Conservation (phyloP, 2,797 vertebrate species). For the Artibeus jamaicensis region DNA sequence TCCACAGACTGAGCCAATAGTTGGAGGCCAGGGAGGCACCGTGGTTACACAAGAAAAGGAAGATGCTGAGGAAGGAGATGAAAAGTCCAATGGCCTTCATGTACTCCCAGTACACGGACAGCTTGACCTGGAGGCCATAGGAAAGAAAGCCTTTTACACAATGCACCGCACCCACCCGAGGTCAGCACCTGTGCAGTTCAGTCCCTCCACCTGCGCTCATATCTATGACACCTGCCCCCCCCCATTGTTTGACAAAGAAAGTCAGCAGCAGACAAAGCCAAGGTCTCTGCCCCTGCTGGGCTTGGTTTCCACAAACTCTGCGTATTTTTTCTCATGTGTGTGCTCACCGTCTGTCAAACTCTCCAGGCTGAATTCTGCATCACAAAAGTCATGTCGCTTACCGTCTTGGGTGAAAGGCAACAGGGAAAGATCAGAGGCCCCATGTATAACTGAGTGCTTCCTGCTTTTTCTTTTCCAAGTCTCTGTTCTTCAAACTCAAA, state of each 20-base stretch:
- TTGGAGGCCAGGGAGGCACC: constrained; percentile 90
- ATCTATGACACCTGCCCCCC: fast-evolving
- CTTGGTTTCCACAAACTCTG: neutral
- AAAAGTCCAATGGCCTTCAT: constrained; percentile 92
- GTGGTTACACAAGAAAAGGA: constrained; percentile 92
- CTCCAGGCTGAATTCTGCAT: too few relatives aligned
- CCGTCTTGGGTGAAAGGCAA: neutral
- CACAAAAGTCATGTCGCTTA: neutral
- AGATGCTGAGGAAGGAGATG: constrained; percentile 88
- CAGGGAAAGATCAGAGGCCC: neutral
- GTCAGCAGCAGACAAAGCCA: neutral
- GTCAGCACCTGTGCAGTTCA: neutral
- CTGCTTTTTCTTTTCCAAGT: neutral
- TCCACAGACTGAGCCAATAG: constrained; percentile 98
- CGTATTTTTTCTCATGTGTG: neutral
- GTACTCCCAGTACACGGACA: constrained; percentile 94
- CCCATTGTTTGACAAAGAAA: fast-evolving
- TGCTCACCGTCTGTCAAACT: fast-evolving
- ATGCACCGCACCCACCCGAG: fast-evolving
- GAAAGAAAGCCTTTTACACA: neutral
- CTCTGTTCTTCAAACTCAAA: neutral
- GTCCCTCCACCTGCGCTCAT: fast-evolving
- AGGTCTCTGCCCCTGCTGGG: neutral
- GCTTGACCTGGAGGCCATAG: constrained; percentile 87
- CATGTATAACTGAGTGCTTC: neutral